Evolutionary conservation across 2,113 vertebrate genomes (phyloP).

Genomic region (Mohoua ochrocephala): DNA sequence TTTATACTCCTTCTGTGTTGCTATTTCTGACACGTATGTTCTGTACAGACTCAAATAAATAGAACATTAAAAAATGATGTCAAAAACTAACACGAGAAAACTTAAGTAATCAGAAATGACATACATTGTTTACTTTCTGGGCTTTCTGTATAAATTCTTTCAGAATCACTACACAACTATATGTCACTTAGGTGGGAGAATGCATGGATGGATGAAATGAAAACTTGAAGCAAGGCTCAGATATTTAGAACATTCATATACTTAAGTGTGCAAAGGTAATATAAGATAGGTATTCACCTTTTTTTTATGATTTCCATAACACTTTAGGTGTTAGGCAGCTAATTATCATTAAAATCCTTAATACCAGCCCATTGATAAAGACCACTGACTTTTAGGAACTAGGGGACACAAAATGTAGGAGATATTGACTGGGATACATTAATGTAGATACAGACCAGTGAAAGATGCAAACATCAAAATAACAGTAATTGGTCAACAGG

Average conservation of each 20-base stretch:
- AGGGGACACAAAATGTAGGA: not conserved
- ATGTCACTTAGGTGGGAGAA: not conserved
- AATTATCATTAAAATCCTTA: not conserved
- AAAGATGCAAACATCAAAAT: not conserved
- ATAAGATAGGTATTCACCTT: not conserved
- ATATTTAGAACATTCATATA: not conserved
- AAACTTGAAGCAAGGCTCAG: not conserved
- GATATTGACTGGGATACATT: not conserved
- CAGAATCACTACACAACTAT: not conserved
- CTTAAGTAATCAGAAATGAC: not conserved
- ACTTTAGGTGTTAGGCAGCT: not conserved
- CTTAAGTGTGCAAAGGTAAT: not conserved
- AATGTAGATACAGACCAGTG: not conserved
- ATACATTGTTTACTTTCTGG: not conserved
- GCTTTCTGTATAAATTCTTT: not conserved
- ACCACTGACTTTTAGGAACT: not conserved
- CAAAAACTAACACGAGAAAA: not conserved
- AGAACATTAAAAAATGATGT: not conserved
- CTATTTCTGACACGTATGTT: not conserved
- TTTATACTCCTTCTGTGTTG: not conserved
- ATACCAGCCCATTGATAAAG: fast-evolving
- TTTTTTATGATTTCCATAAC: not conserved
- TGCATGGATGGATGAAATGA: not conserved
- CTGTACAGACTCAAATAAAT: not conserved
- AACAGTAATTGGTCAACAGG: not conserved